A percentile compares a stretch with the other conserved stretches of the same genome.
Evolutionary conservation across 2,888 invertebrate species (phyloP).

Genomic region (Tortricodes alternella): DNA sequence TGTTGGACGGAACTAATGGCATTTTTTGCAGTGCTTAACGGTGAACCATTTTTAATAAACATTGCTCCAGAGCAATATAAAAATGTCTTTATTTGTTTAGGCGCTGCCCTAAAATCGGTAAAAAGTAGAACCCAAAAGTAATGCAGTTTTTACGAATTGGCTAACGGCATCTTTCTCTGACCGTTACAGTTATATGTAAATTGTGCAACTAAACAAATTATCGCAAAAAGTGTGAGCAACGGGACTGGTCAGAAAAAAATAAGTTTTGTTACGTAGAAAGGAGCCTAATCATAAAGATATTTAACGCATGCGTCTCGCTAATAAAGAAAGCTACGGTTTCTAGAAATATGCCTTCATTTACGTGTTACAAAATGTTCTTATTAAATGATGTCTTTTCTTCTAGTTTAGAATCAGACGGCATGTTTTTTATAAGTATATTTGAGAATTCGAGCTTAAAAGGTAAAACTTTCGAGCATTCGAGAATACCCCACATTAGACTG

Average conservation of each 20-base stretch:
- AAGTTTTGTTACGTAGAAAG: background rate
- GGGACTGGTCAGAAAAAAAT: conserved; percentile 35
- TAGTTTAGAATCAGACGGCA: too few species aligned
- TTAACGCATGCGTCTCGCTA: background rate
- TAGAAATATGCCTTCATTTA: too few species aligned
- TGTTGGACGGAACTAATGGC: conserved; percentile 19
- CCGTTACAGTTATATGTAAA: conserved; percentile 38
- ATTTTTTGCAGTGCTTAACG: conserved; percentile 20
- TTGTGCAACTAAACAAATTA: conserved; percentile 55
- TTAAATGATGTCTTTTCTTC: too few species aligned
- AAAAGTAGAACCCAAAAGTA: conserved; percentile 73
- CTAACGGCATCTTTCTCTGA: conserved; percentile 36
- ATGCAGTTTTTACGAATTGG: conserved; percentile 52
- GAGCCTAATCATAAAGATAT: background rate
- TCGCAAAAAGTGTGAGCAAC: conserved; percentile 51
- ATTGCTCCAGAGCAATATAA: conserved; percentile 49
- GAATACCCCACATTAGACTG: too few species aligned
- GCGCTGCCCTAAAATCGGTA: conserved; percentile 66
- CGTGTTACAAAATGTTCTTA: too few species aligned
- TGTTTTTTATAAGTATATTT: too few species aligned
- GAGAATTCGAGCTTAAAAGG: too few species aligned
- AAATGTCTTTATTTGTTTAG: conserved; percentile 72
- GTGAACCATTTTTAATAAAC: conserved; percentile 37
- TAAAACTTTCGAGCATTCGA: too few species aligned
- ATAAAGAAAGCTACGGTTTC: too few species aligned